Base-by-base conservation (phyloP, 2,888 invertebrate genomes). In the Stenolophus ochropezus region DNA sequence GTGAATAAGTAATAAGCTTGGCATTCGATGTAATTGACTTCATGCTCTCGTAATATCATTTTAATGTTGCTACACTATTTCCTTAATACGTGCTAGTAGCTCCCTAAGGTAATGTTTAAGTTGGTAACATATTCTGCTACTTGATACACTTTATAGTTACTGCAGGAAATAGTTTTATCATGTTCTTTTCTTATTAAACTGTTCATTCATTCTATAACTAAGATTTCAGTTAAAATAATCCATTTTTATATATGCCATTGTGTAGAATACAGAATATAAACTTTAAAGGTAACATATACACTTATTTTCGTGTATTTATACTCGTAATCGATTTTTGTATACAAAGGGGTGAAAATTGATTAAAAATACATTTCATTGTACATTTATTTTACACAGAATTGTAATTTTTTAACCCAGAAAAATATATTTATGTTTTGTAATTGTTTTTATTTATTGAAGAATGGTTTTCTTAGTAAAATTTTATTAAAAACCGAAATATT, bases 71-170 rank as follows among this genome's bases (percentile, higher is more conserved):
- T 61, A 14, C 1, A 25, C 23, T 58, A n/a, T 58, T n/a, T 25
- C n/a, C 58, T 21, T 18, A 14, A 61, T 61, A n/a, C 25, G 23
- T 61, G 61, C 23, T 61, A 61, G n/a, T 25, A 61, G 61, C n/a
- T 61, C 61, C 8, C 33, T 14, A 5, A 4, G 14, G 61, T 14
- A 56, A 61, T 61, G 23, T 61, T 16, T 53, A 25, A 6, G 11
- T 25, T 23, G 23, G 8, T 56, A 56, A 18, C 51, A 18, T 18
- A 53, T 18, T 53, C n/a, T 53, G 21, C 20, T 20, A 20, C 56
- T 27, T 61, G 14, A 8, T 21, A 21, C 14, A 61, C 6, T n/a
- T 61, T 25, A 61, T 61, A n/a, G 25, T 61, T 61, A 14, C 25
- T 61, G 14, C 14, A 14, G 61, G 25, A 58, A 23, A 11, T 14